A percentile compares a stretch with the other conserved stretches of the same genome.
phyloP scores from a whole-genome alignment of 2,888 invertebrate genomes.

The Melieria picta region DNA sequence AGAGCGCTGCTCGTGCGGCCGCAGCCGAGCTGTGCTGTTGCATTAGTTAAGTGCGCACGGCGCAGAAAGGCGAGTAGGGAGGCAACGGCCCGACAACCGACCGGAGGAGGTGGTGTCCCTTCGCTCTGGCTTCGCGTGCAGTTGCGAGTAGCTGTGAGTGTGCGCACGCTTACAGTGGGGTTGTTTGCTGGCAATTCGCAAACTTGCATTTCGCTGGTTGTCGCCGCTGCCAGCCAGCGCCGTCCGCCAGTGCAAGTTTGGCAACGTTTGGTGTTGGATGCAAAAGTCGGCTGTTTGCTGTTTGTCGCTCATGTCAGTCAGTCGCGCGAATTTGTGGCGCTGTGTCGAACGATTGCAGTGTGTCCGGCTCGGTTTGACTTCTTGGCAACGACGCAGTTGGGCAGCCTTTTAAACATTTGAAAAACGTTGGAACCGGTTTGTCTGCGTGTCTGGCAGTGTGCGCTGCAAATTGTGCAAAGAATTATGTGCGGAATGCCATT shows the following conservation, averaged over 20 bases:
- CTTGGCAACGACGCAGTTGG: neutral
- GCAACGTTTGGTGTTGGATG: conserved; percentile 22
- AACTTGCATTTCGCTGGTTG: conserved; percentile 23
- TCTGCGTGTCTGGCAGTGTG: conserved; percentile 16
- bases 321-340: conserved; percentile 3
- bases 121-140: neutral
- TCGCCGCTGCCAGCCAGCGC: conserved; percentile 1
- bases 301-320: too few species aligned
- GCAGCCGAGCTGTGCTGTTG: too few species aligned
- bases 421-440: conserved; percentile 31
- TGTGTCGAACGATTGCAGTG: conserved; percentile 14
- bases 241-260: conserved; percentile 26
- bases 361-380: neutral
- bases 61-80: too few species aligned
- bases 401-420: conserved; percentile 15
- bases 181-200: conserved; percentile 28
- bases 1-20: too few species aligned
- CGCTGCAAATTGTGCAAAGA: neutral
- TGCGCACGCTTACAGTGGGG: conserved; percentile 8
- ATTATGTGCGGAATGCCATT: too few species aligned
- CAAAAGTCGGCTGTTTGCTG: neutral
- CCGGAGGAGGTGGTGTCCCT: neutral
- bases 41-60: too few species aligned
- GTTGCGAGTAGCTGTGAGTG: neutral
- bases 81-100: neutral